These are phyloP conservation scores for Panurus biarmicus DNA, from an alignment of 2,113 vertebrate genomes.

Conservation along the genomic window DNA sequence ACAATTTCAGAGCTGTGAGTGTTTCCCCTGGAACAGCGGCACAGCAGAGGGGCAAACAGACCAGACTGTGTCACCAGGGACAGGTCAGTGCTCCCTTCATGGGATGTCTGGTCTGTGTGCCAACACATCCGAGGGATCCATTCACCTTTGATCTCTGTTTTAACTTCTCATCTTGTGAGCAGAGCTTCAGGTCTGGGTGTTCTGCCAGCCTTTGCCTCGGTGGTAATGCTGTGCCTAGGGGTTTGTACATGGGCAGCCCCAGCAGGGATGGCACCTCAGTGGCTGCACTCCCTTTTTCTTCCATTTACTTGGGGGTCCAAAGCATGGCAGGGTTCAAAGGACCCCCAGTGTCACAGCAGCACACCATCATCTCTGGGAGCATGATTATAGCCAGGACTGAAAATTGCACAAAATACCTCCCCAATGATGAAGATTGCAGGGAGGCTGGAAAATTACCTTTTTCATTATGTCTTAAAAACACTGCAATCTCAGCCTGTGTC, in stretches of 20 bases:
- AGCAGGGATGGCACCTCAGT: not conserved
- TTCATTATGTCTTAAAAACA: constrained; percentile 49
- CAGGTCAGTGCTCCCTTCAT: not conserved
- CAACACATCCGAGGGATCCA: not conserved
- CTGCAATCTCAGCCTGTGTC: constrained; percentile 28
- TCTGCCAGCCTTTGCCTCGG: not conserved
- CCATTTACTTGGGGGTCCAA: not conserved
- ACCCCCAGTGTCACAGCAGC: not conserved
- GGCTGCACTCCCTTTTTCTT: not conserved
- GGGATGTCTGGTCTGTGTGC: not conserved
- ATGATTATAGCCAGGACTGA: not conserved
- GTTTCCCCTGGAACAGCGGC: not conserved
- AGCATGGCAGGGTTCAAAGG: not conserved
- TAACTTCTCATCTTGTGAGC: not conserved
- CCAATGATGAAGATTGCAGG: constrained; percentile 46
- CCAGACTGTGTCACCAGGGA: rapidly evolving
- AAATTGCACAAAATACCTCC: constrained; percentile 59
- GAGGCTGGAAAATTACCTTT: constrained; percentile 54
- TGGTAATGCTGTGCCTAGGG: rapidly evolving
- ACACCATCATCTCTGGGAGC: not conserved
- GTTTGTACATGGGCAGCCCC: rapidly evolving
- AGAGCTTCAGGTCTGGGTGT: not conserved
- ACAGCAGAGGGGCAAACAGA: not conserved
- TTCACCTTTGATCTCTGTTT: not conserved
- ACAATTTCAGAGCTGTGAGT: not conserved